A percentile compares a stretch with the other conserved stretches of the same genome.
These are phyloP conservation scores for Phaethon lepturus DNA, from an alignment of 2,113 vertebrate genomes.

Conservation along the genomic window DNA sequence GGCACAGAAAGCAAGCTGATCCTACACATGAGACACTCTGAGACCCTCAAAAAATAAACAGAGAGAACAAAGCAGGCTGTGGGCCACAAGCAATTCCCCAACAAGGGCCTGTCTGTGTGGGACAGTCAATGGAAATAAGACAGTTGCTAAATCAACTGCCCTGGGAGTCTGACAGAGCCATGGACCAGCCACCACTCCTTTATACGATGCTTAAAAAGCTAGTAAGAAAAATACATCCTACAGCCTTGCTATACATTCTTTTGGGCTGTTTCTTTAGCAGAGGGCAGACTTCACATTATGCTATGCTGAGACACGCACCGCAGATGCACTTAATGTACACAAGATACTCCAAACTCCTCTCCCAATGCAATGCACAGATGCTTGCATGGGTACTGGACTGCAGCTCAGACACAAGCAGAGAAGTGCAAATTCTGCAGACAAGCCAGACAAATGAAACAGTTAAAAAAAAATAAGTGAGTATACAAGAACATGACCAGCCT, in stretches of 20 bases:
- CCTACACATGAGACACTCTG: background rate
- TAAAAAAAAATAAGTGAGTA: background rate
- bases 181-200: background rate
- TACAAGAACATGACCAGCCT: background rate
- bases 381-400: background rate
- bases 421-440: background rate
- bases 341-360: background rate
- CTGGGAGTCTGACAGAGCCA: background rate
- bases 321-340: background rate
- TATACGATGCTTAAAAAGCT: background rate
- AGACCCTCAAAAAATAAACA: background rate
- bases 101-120: background rate
- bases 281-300: background rate
- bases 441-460: background rate
- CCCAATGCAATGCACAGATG: background rate
- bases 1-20: background rate
- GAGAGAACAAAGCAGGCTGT: background rate
- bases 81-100: background rate
- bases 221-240: background rate
- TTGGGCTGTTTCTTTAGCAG: background rate
- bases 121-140: background rate
- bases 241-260: fast-evolving
- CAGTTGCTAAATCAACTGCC: background rate
- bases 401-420: background rate
- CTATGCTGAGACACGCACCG: background rate